phyloP scores from a whole-genome alignment of 2,797 vertebrate genomes.

The Podargus strigoides region DNA sequence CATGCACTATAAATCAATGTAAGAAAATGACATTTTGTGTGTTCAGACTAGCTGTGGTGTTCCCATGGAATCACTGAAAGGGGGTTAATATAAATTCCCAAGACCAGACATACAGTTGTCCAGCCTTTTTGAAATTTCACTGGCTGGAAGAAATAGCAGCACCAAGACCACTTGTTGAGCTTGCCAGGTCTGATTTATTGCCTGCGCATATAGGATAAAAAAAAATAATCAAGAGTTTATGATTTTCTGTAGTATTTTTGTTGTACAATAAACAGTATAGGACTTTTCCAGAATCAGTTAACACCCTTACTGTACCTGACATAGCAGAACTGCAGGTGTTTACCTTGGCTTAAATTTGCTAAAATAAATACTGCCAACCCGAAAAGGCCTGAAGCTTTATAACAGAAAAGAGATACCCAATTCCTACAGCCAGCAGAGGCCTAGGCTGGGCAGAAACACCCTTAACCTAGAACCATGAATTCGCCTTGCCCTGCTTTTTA shows the following conservation, averaged over 20 bases:
- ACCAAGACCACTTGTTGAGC: background rate
- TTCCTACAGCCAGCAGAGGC: background rate
- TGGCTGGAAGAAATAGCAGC: background rate
- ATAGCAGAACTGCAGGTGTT: background rate
- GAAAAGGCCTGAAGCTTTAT: background rate
- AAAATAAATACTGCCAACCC: background rate
- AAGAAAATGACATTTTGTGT: background rate
- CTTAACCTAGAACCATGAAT: background rate
- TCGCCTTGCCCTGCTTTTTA: background rate
- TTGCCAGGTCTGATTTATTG: background rate
- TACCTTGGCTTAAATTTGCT: background rate
- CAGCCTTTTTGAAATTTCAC: background rate
- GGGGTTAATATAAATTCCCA: background rate
- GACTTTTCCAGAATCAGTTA: background rate
- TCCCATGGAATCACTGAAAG: background rate
- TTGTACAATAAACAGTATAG: background rate
- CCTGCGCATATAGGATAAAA: background rate
- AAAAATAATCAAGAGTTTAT: background rate
- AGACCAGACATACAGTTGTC: background rate
- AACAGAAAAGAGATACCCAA: background rate
- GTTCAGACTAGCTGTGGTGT: background rate
- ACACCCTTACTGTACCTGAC: background rate
- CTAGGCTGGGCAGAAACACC: background rate
- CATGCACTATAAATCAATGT: fast-evolving
- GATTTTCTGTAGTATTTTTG: background rate